Conservation (phyloP, 2,888 invertebrate genomes). For the Seira ritae region DNA sequence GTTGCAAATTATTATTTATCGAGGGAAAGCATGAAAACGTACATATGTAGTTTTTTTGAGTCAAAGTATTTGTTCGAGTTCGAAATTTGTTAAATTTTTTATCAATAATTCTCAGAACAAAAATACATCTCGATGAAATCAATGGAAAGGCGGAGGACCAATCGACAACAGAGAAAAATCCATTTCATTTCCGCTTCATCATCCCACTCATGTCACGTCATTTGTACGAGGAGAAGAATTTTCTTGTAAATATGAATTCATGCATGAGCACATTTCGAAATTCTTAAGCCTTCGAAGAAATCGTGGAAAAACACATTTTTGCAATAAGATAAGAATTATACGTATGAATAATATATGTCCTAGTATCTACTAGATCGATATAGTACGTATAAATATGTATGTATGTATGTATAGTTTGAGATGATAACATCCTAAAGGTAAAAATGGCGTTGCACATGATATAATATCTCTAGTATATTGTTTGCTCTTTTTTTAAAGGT, state of each 20-base stretch:
- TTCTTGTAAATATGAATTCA: constrained; percentile 47
- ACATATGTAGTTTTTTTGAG: too few species aligned
- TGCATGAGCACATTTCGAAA: constrained; percentile 52
- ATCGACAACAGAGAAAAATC: not conserved
- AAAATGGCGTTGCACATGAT: constrained; percentile 29
- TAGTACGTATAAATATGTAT: too few species aligned
- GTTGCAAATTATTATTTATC: too few species aligned
- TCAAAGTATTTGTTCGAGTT: too few species aligned
- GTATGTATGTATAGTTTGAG: too few species aligned
- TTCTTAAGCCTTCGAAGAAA: constrained; percentile 25
- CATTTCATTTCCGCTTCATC: not conserved
- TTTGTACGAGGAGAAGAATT: not conserved
- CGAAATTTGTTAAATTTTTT: constrained; percentile 1
- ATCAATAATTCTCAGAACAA: not conserved
- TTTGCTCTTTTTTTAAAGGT: constrained; percentile 30
- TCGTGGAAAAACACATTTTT: not conserved
- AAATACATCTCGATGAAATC: not conserved
- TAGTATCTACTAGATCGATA: too few species aligned
- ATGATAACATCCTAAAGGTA: constrained; percentile 14
- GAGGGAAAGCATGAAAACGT: too few species aligned
- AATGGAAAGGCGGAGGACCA: not conserved
- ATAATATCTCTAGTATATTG: constrained; percentile 30
- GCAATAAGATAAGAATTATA: too few species aligned
- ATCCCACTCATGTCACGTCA: too few species aligned
- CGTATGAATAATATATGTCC: too few species aligned